Evolutionary conservation across 2,113 vertebrate genomes (phyloP).

Genomic region (Myrmecophaga tridactyla): DNA sequence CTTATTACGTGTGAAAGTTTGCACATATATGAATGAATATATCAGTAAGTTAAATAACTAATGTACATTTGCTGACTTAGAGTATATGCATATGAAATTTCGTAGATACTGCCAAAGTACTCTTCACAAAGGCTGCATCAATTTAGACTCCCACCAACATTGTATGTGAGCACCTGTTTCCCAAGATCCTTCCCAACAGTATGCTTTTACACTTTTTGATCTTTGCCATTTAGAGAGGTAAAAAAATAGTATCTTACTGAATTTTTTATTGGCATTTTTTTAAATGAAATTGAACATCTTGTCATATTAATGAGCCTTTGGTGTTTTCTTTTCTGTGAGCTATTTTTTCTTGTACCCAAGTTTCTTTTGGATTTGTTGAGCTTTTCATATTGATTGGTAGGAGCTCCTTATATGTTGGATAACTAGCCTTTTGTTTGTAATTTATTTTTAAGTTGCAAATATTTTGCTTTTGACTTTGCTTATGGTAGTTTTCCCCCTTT

Average conservation of each 20-base stretch:
- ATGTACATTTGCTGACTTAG: background rate
- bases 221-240: background rate
- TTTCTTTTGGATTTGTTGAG: background rate
- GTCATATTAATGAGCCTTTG: background rate
- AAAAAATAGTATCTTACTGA: background rate
- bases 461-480: background rate
- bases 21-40: background rate
- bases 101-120: background rate
- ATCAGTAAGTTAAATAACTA: background rate
- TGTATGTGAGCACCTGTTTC: background rate
- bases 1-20: background rate
- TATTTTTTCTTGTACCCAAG: background rate
- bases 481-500: background rate
- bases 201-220: background rate
- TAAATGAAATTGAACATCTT: background rate
- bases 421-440: background rate
- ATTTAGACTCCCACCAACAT: too few relatives aligned
- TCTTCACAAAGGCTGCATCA: too few relatives aligned
- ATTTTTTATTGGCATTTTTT: background rate
- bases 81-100: background rate
- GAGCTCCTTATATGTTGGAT: background rate
- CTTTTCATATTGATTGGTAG: background rate
- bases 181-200: background rate
- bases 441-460: background rate
- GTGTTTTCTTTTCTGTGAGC: background rate